Evolutionary conservation across 2,888 invertebrate species (phyloP), one percentile per base, ranked within the genome.

Genomic region (Callyntrura sp.): DNA sequence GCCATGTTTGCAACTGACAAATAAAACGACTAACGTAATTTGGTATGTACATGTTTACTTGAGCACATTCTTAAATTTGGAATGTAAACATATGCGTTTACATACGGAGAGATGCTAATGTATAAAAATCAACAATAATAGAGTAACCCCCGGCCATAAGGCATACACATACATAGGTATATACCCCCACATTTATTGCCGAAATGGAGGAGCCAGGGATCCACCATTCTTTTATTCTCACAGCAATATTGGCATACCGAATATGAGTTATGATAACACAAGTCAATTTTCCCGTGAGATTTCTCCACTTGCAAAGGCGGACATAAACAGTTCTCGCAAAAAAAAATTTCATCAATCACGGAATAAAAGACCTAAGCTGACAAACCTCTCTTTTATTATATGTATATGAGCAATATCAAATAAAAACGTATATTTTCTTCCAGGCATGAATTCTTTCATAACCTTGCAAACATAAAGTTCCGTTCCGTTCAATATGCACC

Each of bases 261-360:
- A 60, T 23, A 45, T 73, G 17, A 51, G 28, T 73, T 73, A 73
- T 81, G 79, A 81, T 43, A 17, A 20, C 81, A 43, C 14, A 73
- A 51, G 51, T 81, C 81, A 62, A 81, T 76, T 81, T 81, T 62
- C 81, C 81, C 81, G 14, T 62, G 81, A 81, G 81, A 81, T 60
- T 62, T 23, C 81, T 81, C 81, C 81, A 81, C 62, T 81, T 81
- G 62, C 45, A 62, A n/a, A 76, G 76, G 45, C 79, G 28, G 35
- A 57, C 35, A 14, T 2, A 62, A 23, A 60, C 8, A n/a, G 60
- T 17, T 17, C 4, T 60, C 8, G 35, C 17, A 73, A 48, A 48
- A 48, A 79, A 60, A 79, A 55, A 43, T 28, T 79, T 20, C 28
- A 73, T 45, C 48, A 12, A 73, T 48, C 45, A 73, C n/a, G n/a